phyloP scores from a whole-genome alignment of 2,113 vertebrate species.

The Dendrocopos noguchii region DNA sequence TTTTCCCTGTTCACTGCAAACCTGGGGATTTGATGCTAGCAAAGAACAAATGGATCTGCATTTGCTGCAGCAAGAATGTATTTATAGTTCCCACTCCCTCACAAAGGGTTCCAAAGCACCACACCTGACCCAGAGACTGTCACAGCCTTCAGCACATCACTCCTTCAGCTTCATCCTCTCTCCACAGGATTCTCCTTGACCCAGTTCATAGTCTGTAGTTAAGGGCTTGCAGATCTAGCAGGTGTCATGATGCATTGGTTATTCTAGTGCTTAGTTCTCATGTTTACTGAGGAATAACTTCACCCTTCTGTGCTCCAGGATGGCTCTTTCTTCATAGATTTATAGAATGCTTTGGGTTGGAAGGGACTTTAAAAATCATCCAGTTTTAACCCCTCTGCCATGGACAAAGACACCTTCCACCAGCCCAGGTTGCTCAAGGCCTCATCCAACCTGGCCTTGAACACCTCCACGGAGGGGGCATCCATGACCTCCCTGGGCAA shows the following conservation, averaged over 20 bases:
- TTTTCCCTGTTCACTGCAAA: not conserved
- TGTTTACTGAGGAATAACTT: not conserved
- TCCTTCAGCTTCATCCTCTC: not conserved
- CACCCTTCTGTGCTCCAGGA: not conserved
- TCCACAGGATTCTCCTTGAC: not conserved
- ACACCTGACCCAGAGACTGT: not conserved
- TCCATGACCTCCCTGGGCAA: too few relatives aligned
- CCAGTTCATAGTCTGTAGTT: not conserved
- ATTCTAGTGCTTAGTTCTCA: accelerated
- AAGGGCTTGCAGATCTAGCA: not conserved
- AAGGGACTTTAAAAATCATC: too few relatives aligned
- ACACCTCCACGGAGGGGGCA: too few relatives aligned
- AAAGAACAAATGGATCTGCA: not conserved
- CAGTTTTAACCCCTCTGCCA: too few relatives aligned
- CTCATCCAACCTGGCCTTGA: too few relatives aligned
- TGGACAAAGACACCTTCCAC: too few relatives aligned
- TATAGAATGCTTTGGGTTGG: too few relatives aligned
- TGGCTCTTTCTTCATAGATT: not conserved
- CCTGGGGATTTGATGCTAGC: not conserved
- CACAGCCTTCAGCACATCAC: not conserved
- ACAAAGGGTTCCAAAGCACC: not conserved
- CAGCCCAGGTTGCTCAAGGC: too few relatives aligned
- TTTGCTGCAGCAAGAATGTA: not conserved
- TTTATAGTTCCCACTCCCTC: not conserved
- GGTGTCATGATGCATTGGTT: not conserved